Base-by-base conservation (phyloP, 2,888 invertebrate genomes). In the Nomada lathburiana region DNA sequence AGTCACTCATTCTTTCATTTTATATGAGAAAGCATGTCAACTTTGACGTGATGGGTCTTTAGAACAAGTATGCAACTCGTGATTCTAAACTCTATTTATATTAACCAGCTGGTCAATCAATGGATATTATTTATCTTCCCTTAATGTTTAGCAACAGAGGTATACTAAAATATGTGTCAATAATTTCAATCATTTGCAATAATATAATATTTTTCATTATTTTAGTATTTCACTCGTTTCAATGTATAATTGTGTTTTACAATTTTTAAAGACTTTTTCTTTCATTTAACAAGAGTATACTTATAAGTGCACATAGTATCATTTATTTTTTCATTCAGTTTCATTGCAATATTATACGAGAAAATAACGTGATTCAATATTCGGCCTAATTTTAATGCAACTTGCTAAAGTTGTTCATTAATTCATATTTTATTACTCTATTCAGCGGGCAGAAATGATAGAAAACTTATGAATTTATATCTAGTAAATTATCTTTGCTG, bases 21-120 rank as follows among this genome's bases (percentile, higher is more conserved):
- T 84, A 16, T 47, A 83, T 83, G 83, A 72, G 68, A 57, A 47
- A 36, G 11, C 53, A 68, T 65, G 83, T 76, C 83, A 79, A 20
- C n/a, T 78, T 79, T 36, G 72, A 79, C 69, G 9, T 59, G 65
- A 73, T 42, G 36, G 52, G 16, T 75, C 29, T 60, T 64, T 36
- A 53, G n/a, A 55, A 60, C 16, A 20, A 36, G 44, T 36, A 60
- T 20, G 55, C 10, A 23, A 7, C n/a, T 50, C 20, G 16, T 11
- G 52, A 57, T 26, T 53, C 47, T 60, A 23, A 52, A 65, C 20
- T 26, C 18, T 44, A 0, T 36, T 59, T 13, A 42, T 20, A 55
- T 53, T 13, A 53, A 4, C 57, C 42, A 23, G 16, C 36, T 42
- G 20, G 5, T n/a, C 59, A 18, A 23, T 18, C 59, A 36, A 36